phyloP scores from a whole-genome alignment of 1,140 invertebrate species.

The Rhagoletis pomonella region DNA sequence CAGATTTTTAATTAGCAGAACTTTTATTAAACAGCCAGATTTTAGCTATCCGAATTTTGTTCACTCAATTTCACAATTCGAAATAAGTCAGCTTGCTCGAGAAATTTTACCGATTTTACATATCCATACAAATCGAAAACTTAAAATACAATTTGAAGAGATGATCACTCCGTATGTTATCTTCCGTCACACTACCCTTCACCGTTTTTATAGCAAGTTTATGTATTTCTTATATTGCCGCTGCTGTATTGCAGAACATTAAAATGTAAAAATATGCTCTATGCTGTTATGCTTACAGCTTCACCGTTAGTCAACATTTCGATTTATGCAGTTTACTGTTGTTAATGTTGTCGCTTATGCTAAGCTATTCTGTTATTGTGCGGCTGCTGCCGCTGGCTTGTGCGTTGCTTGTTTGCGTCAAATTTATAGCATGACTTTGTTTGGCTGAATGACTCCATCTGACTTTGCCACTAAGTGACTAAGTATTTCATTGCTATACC shows the following conservation, averaged over 20 bases:
- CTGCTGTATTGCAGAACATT: not conserved
- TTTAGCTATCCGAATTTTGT: no score
- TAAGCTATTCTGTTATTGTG: slow-evolving; percentile 12
- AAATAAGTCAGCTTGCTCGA: no score
- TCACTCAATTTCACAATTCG: no score
- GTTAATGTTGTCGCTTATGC: not conserved
- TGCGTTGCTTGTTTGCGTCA: not conserved
- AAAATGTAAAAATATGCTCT: not conserved
- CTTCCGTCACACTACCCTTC: no score
- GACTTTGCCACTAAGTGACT: slow-evolving; percentile 8
- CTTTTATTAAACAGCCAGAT: no score
- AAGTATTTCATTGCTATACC: not conserved
- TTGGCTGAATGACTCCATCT: slow-evolving; percentile 7
- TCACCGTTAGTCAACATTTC: not conserved
- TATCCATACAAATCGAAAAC: no score
- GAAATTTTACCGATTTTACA: no score
- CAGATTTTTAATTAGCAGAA: no score
- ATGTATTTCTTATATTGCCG: not conserved
- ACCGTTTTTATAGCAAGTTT: no score
- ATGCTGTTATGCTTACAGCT: not conserved
- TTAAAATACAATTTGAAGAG: no score
- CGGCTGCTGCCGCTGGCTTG: not conserved
- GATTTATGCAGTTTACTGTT: not conserved
- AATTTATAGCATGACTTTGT: not conserved
- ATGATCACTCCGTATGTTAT: no score